Percentiles rank a stretch among this genome's conserved stretches.
phyloP scores from a whole-genome alignment of 2,888 invertebrate genomes.

The Litoditis marina region DNA sequence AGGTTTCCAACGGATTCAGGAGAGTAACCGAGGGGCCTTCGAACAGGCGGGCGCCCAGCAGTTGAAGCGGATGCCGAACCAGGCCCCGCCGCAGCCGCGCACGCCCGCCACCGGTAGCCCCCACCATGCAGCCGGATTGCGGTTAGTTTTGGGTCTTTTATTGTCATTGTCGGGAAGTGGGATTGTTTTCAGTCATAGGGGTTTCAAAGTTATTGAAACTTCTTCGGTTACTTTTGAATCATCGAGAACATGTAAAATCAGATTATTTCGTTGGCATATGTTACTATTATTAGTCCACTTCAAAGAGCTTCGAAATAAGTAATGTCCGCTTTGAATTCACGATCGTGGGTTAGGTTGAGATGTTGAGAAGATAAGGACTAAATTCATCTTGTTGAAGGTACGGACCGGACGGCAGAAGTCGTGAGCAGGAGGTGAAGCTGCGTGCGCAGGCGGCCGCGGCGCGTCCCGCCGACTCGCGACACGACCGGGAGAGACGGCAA shows the following conservation, averaged over 20 bases:
- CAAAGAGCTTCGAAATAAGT: no score
- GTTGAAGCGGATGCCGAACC: conserved; percentile 43
- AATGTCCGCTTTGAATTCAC: no score
- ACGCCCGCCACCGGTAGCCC: conserved; percentile 6
- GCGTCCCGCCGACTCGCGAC: conserved; percentile 25
- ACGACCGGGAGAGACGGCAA: conserved; percentile 31
- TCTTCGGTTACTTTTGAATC: neutral
- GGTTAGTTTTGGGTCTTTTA: no score
- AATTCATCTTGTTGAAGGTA: conserved; percentile 15
- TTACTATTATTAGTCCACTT: no score
- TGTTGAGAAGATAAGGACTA: no score
- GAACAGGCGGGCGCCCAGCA: conserved; percentile 49
- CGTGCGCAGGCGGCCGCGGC: conserved; percentile 35
- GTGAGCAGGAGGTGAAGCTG: conserved; percentile 44
- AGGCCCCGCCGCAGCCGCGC: conserved; percentile 22
- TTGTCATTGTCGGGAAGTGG: no score
- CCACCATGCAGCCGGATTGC: conserved; percentile 22
- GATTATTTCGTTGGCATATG: neutral
- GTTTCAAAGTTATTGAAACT: no score
- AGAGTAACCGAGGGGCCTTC: conserved; percentile 47
- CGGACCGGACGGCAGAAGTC: conserved; percentile 19
- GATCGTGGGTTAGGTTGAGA: no score
- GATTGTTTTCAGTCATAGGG: no score
- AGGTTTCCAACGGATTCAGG: conserved; percentile 97
- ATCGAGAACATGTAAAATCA: neutral